Conservation (phyloP, 2,888 invertebrate species). For the Nomada ferruginata region DNA sequence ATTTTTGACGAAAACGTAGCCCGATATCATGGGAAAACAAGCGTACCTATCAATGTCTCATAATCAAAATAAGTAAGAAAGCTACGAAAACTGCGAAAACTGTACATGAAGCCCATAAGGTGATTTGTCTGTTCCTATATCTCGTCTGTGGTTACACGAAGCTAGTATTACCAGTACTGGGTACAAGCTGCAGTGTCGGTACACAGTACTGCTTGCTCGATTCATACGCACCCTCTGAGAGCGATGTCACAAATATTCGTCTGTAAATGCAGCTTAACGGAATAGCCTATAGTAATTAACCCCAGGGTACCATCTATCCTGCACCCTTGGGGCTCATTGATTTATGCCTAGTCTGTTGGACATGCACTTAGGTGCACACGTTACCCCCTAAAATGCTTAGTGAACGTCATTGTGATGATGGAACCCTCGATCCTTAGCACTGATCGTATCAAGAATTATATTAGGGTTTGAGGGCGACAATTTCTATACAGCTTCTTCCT, state of each 20-base stretch:
- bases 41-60: too few species aligned
- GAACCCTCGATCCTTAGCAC: background rate
- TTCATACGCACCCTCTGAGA: background rate
- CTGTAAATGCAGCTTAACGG: conserved; percentile 21
- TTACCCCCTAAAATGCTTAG: background rate
- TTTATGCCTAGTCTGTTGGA: conserved; percentile 36
- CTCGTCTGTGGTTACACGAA: too few species aligned
- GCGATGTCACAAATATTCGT: conserved; percentile 19
- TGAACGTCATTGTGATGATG: conserved; percentile 6
- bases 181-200: background rate
- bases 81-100: too few species aligned
- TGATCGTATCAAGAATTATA: background rate
- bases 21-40: too few species aligned
- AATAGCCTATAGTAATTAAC: conserved; percentile 46
- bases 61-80: too few species aligned
- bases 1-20: too few species aligned
- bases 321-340: conserved; percentile 35
- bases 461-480: background rate
- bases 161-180: conserved; percentile 27
- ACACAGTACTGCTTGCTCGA: conserved; percentile 14
- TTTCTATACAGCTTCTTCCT: background rate
- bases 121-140: too few species aligned
- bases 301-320: conserved; percentile 11
- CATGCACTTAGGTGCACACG: conserved; percentile 13
- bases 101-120: too few species aligned